Evolutionary conservation across 2,113 vertebrate species (phyloP).

Genomic region (Heterochromis multidens): DNA sequence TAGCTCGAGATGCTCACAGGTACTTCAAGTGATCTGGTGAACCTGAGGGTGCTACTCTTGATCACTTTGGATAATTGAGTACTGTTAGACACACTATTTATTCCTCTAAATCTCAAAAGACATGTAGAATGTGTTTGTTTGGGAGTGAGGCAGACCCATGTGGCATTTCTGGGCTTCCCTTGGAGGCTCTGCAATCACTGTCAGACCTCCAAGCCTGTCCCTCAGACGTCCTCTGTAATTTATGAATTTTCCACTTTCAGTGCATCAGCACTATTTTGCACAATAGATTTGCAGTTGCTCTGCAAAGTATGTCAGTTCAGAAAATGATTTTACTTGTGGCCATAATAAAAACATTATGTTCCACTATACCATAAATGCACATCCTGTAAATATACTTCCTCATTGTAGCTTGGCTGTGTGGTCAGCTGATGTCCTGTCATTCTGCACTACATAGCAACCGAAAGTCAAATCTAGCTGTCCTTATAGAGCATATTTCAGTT

Average conservation of each 20-base stretch:
- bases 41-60: neutral
- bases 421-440: neutral
- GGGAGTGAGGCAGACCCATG: neutral
- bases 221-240: neutral
- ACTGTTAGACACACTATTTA: neutral
- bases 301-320: neutral
- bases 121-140: neutral
- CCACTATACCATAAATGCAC: neutral
- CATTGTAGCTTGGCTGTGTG: neutral
- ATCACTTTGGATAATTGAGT: neutral
- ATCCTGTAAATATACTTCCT: neutral
- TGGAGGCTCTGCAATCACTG: neutral
- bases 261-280: neutral
- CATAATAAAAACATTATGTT: neutral
- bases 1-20: neutral
- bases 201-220: neutral
- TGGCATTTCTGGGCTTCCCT: neutral
- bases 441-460: neutral
- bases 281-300: neutral
- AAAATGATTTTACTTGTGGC: neutral
- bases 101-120: neutral
- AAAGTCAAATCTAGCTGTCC: neutral
- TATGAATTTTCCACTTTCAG: neutral
- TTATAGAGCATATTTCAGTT: slow-evolving; percentile 4
- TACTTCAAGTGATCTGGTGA: neutral